phyloP scores from a whole-genome alignment of 2,113 vertebrate genomes.

The Macrotis lagotis region DNA sequence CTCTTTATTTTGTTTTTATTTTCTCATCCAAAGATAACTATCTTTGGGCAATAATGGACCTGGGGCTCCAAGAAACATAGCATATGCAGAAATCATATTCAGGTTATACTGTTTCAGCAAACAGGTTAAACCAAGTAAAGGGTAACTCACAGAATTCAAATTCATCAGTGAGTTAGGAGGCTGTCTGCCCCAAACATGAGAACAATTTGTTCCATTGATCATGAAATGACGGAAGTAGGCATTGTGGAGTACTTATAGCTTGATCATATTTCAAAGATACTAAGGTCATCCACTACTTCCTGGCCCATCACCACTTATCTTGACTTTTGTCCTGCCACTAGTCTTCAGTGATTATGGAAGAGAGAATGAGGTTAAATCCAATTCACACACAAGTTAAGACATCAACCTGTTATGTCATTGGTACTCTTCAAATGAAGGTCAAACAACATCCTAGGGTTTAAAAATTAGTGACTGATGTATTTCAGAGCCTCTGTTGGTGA shows the following conservation, averaged over 20 bases:
- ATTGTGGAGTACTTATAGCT: too few relatives aligned
- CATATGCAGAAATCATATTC: not conserved
- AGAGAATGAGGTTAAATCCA: not conserved
- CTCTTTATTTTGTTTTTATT: not conserved
- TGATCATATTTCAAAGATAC: not conserved
- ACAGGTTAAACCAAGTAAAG: not conserved
- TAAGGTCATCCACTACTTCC: not conserved
- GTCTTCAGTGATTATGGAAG: not conserved
- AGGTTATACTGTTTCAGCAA: not conserved
- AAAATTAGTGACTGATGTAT: not conserved
- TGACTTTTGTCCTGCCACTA: not conserved
- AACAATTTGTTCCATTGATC: not conserved
- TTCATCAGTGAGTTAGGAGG: not conserved
- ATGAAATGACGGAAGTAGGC: not conserved
- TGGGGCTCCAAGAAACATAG: not conserved
- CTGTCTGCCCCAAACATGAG: not conserved
- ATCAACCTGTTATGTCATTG: too few relatives aligned
- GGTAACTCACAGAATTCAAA: not conserved
- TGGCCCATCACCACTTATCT: too few relatives aligned
- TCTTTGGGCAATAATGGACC: not conserved
- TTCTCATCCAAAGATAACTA: not conserved
- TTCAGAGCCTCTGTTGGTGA: not conserved
- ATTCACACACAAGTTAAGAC: not conserved
- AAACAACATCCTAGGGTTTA: not conserved
- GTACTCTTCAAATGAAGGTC: not conserved